Evolutionary conservation across 2,113 vertebrate genomes (phyloP).

Genomic region (Gyps fulvus): DNA sequence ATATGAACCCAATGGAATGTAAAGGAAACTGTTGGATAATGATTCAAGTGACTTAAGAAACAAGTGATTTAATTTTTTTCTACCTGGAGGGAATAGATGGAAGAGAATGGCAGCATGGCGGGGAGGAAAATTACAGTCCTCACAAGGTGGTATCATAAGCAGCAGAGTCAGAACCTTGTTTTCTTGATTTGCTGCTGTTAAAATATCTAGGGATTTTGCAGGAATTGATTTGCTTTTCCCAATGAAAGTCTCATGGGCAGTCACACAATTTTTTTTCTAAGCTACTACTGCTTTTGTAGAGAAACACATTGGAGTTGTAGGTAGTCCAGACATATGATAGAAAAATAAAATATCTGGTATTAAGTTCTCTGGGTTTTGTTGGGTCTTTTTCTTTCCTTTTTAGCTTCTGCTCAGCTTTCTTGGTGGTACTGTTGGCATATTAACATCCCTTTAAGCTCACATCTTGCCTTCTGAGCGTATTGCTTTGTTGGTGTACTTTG

Average conservation of each 20-base stretch:
- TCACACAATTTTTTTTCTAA: neutral
- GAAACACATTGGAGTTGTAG: neutral
- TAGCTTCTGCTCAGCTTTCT: neutral
- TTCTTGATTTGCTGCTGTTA: neutral
- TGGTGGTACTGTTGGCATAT: neutral
- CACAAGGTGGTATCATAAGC: neutral
- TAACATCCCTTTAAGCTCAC: neutral
- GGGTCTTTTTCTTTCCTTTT: neutral
- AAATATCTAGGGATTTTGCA: neutral
- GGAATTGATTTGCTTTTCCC: neutral
- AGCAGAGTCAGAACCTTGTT: neutral
- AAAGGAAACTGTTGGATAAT: neutral
- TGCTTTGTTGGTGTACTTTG: neutral
- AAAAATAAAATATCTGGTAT: neutral
- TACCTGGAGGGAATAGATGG: neutral
- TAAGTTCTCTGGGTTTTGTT: neutral
- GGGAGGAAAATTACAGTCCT: neutral
- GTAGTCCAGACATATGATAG: neutral
- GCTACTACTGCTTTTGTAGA: neutral
- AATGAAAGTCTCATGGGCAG: neutral
- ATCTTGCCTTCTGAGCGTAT: neutral
- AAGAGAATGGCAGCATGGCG: neutral
- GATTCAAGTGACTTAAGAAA: neutral
- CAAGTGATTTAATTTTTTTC: neutral
- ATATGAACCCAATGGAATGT: neutral